Base-by-base conservation (phyloP, 2,113 vertebrate genomes). In the Callochromis pleurospilus region DNA sequence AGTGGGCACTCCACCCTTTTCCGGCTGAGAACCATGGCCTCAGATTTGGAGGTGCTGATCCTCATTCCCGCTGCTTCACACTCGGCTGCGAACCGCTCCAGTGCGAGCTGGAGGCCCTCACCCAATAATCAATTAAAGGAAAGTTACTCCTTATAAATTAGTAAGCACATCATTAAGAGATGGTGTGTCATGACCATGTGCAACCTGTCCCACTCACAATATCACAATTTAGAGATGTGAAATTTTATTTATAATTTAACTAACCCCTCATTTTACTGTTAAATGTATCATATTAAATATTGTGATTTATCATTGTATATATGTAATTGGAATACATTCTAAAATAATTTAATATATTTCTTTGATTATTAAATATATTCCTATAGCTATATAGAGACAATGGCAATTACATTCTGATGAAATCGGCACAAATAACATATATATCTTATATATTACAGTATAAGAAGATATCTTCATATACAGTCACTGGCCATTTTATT, bases 91-190 rank as follows among this genome's bases (percentile, higher is more conserved):
- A 21, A 21, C 21, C 21, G 21, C 2, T 21, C 21, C 21, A 21
- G 21, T 21, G 21, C 21, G 21, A 21, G 21, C 21, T 21, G 21
- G 21, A 21, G 21, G 21, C 21, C 21, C 21, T 21, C 21, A 21
- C 21, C 21, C 21, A 2, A 21, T 21, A 2, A 21, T 24, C 29
- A 45, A 82, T 79, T 17, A 62, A 80, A 54, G 38, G 33, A 86
- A 36, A 83, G 31, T 73, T 80, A 21, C 81, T 80, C 54, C 82
- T 51, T 81, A 33, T 47, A 3, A 87, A 68, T 91, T 81, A 85
- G 70, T 38, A 86, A 92, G 51, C 31, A 92, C 91, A 92, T 82
- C 56, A 60, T 45, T 80, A 9, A 86, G 29, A 85, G 81, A 88
- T 77, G 33, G 83, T 68, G 51, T 79, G 84, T 88, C 56, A 60